phyloP scores from a whole-genome alignment of 2,113 vertebrate species.

The Donacobius atricapilla region DNA sequence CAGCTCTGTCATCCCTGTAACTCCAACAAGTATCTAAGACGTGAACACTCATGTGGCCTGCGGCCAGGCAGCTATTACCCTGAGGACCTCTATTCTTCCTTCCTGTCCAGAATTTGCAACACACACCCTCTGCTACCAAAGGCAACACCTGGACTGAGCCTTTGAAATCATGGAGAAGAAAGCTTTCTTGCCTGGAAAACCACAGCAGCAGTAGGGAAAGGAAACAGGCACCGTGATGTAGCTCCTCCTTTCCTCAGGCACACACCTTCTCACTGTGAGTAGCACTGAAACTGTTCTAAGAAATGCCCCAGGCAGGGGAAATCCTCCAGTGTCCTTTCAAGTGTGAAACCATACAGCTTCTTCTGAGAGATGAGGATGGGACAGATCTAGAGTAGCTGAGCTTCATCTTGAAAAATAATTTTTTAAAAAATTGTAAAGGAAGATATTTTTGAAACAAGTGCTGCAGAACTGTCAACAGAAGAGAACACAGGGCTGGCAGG shows the following conservation, averaged over 20 bases:
- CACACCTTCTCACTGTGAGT: neutral
- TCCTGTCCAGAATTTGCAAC: neutral
- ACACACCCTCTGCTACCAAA: neutral
- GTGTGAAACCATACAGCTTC: neutral
- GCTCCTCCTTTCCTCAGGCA: neutral
- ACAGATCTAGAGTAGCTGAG: neutral
- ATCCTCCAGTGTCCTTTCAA: neutral
- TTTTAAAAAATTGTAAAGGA: neutral
- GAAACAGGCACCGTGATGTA: neutral
- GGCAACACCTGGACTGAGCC: neutral
- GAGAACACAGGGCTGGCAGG: neutral
- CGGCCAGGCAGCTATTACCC: neutral
- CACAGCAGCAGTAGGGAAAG: neutral
- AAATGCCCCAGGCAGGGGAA: neutral
- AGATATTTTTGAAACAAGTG: neutral
- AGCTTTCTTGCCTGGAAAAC: neutral
- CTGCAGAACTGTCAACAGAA: neutral
- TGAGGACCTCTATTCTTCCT: neutral
- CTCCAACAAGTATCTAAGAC: neutral
- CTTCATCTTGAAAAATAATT: neutral
- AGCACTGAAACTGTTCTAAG: neutral
- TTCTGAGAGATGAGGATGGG: neutral
- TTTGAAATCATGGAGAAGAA: neutral
- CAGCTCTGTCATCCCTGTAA: neutral
- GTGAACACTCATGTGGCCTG: neutral